Base-by-base conservation (phyloP, 2,113 vertebrate species). In the Vulpes vulpes region DNA sequence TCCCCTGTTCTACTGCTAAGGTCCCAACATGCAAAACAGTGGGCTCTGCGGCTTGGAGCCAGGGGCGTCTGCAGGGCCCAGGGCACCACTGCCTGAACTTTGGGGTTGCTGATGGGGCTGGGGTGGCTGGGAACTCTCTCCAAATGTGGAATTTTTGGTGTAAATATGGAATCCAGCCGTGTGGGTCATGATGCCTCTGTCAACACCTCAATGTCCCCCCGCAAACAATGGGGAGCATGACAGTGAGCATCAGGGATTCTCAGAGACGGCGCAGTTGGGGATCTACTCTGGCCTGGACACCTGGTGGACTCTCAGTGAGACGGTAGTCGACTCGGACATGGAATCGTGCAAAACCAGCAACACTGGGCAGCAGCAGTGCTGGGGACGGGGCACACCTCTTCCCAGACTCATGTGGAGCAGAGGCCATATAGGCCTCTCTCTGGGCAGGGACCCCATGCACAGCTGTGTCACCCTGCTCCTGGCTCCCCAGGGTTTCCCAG, bases 311-410 rank as follows among this genome's bases (percentile, higher is more conserved):
- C 74, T 14, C 49, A 5, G 14, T 14, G n/a, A 14, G 51, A 64
- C 3, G 2, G 22, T 8, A 3, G 25, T 1, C 11, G 0, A 32
- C 5, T 14, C 6, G 0, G 65, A 27, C n/a, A 25, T 8, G 3
- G 22, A 57, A 2, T 4, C 1, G n/a, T 15, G 14, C 5, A 0
- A 14, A 11, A 17, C n/a, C 20, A 1, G 55, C 20, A 22, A 38
- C 3, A 1, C 76, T 11, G 76, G 49, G 27, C 3, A 15, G 43
- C 8, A 9, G 8, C 49, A 5, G 74, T 27, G 16, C 1, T 10
- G 49, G 25, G 49, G 14, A 7, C 23, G 23, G 43, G 43, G 43
- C 25, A 2, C 3, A 8, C 27, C 43, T 9, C 43, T 12, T 5
- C 62, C 25, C 60, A 12, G 38, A 25, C 60, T 62, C 7, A 19